Conservation (phyloP, 2,797 vertebrate species). For the Momotus momota region DNA sequence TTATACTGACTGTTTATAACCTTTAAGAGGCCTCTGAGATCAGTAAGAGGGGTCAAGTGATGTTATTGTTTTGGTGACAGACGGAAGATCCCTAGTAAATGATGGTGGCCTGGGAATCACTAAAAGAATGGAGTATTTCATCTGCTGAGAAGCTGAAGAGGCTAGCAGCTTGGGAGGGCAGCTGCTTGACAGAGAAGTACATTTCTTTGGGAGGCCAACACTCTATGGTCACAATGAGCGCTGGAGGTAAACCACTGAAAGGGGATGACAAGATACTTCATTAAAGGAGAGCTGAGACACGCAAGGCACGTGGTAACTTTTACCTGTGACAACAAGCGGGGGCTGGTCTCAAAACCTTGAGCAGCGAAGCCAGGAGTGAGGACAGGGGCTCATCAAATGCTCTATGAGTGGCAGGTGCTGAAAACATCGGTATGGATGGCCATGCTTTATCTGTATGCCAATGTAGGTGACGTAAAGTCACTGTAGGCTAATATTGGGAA, state of each 20-base stretch:
- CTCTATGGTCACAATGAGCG: background rate
- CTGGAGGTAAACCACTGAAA: background rate
- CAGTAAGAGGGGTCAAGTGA: slow-evolving; percentile 72
- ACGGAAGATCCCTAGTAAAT: slow-evolving; percentile 62
- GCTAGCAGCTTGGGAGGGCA: slow-evolving; percentile 1
- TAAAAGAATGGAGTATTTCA: slow-evolving; percentile 43
- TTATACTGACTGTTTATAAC: slow-evolving; percentile 66
- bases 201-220: background rate
- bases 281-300: background rate
- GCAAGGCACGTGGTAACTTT: background rate
- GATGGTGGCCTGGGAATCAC: slow-evolving; percentile 49
- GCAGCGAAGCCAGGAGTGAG: background rate
- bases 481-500: background rate
- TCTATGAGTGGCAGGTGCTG: accelerated
- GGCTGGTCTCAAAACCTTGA: background rate
- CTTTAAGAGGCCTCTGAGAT: slow-evolving; percentile 66
- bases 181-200: background rate
- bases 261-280: background rate
- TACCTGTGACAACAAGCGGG: background rate
- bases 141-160: slow-evolving; percentile 36
- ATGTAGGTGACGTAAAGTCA: accelerated
- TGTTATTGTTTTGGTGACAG: slow-evolving; percentile 75
- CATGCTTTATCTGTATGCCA: background rate
- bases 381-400: background rate
- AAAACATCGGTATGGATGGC: background rate